These are phyloP conservation scores for Trachelus iudaicus DNA, from an alignment of 2,888 invertebrate species.

Conservation along the genomic window DNA sequence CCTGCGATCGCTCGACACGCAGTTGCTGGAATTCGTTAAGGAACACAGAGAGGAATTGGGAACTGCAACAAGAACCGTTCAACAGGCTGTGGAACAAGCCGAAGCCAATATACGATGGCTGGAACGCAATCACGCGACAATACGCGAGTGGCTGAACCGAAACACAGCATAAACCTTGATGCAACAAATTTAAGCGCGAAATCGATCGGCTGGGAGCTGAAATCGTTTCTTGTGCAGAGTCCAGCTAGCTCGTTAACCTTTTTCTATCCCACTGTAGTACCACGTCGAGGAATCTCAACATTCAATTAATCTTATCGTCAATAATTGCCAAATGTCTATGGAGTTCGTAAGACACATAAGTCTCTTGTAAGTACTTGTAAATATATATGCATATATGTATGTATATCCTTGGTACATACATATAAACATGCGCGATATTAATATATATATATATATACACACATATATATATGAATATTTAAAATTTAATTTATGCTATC, in stretches of 20 bases:
- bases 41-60: constrained; percentile 76
- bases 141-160: constrained; percentile 77
- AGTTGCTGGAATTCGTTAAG: constrained; percentile 77
- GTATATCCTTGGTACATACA: constrained; percentile 2
- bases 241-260: not conserved
- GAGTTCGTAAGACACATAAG: not conserved
- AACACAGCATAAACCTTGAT: constrained; percentile 40
- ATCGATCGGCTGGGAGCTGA: not conserved
- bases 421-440: not conserved
- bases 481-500: not conserved
- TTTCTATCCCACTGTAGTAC: not conserved
- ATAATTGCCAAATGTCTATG: not conserved
- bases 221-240: not conserved
- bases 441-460: not conserved
- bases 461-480: not conserved
- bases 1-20: constrained; percentile 36
- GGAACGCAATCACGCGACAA: constrained; percentile 77
- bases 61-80: constrained; percentile 74
- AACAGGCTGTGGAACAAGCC: constrained; percentile 84
- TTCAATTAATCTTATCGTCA: not conserved
- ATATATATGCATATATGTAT: constrained; percentile 31
- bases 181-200: not conserved
- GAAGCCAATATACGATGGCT: constrained; percentile 89
- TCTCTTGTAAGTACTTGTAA: constrained; percentile 51
- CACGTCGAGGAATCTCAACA: not conserved